These are phyloP conservation scores for Urophycis tenuis DNA, from an alignment of 2,797 vertebrate genomes.

Conservation along the genomic window DNA sequence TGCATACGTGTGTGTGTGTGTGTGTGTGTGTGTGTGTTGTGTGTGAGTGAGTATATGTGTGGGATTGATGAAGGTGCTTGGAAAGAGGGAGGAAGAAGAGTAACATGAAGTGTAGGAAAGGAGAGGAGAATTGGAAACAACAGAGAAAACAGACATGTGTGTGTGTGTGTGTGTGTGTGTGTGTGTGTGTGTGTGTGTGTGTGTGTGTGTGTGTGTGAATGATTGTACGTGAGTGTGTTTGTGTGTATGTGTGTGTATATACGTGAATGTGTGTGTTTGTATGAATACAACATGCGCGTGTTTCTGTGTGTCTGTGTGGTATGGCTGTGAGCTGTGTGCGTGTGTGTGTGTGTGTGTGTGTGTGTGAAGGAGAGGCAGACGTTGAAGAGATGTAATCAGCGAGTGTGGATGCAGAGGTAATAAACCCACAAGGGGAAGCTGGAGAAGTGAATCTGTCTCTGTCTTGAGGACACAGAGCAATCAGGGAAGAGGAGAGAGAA, in stretches of 20 bases:
- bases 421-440: slow-evolving; percentile 40
- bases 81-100: not conserved
- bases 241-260: not conserved
- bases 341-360: slow-evolving; percentile 26
- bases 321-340: no score
- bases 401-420: slow-evolving; percentile 46
- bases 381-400: slow-evolving; percentile 43
- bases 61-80: not conserved
- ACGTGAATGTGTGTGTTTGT: slow-evolving; percentile 15
- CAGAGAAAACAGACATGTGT: not conserved
- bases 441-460: slow-evolving; percentile 48
- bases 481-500: slow-evolving; percentile 32
- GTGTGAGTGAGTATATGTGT: not conserved
- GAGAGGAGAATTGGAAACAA: not conserved
- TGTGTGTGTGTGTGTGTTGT: not conserved
- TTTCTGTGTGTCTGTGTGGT: not conserved
- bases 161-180: slow-evolving; percentile 24
- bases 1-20: not conserved
- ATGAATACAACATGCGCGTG: not conserved
- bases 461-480: slow-evolving; percentile 42
- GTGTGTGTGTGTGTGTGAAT: slow-evolving; percentile 16
- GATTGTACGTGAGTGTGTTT: slow-evolving; percentile 16
- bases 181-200: slow-evolving; percentile 16
- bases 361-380: not conserved
- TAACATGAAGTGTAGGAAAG: slow-evolving; percentile 7